These are phyloP conservation scores for Listronotus bonariensis DNA, from an alignment of 1,140 invertebrate genomes.

Conservation along the genomic window DNA sequence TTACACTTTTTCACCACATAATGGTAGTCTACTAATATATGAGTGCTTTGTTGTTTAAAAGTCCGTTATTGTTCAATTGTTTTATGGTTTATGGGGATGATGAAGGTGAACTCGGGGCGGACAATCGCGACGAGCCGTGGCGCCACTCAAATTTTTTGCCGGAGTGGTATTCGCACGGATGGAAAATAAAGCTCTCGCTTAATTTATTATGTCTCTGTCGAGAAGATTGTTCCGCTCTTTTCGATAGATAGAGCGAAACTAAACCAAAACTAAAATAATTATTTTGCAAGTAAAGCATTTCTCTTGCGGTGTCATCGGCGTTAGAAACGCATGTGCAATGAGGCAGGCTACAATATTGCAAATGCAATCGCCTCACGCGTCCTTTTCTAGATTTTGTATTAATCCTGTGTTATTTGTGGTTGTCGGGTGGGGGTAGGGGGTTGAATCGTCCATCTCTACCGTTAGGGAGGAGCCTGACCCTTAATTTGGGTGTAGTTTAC, in stretches of 20 bases:
- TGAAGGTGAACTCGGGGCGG: no score
- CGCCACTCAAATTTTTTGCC: not conserved
- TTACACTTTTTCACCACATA: constrained; percentile 4
- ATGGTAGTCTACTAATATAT: constrained; percentile 2
- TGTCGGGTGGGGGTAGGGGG: constrained; percentile 16
- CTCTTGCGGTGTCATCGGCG: constrained; percentile 28
- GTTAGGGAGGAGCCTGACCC: constrained; percentile 29
- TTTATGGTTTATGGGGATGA: not conserved
- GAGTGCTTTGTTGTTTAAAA: no score
- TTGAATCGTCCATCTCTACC: constrained; percentile 25
- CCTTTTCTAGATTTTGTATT: constrained; percentile 43
- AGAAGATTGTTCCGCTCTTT: not conserved
- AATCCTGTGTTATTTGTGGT: constrained; percentile 38
- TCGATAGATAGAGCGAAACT: constrained; percentile 23
- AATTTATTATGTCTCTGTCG: not conserved
- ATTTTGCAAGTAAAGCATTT: constrained; percentile 47
- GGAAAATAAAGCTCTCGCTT: not conserved
- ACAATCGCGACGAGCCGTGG: no score
- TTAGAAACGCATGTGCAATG: constrained; percentile 49
- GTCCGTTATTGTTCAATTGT: no score
- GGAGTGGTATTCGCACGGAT: not conserved
- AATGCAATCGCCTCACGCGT: constrained; percentile 37
- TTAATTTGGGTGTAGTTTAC: constrained; percentile 33
- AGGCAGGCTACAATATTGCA: constrained; percentile 32
- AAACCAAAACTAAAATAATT: constrained; percentile 47